Conservation (phyloP, 1,140 invertebrate species). For the Drosophila triauraria region DNA sequence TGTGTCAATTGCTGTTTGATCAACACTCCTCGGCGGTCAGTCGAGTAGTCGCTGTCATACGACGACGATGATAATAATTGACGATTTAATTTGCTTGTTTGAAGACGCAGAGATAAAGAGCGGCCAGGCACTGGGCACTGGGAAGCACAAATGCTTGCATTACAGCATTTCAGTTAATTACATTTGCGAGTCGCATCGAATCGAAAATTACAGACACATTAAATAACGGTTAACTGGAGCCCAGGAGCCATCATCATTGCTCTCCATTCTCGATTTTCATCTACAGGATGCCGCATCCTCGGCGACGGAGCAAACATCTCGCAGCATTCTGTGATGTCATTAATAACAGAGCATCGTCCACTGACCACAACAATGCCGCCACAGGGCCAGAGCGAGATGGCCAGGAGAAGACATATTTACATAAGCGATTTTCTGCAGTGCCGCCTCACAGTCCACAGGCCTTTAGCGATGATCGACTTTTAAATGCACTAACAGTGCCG, state of each 20-base stretch:
- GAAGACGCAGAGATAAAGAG: slow-evolving; percentile 47
- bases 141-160: slow-evolving; percentile 22
- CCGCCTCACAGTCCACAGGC: slow-evolving; percentile 34
- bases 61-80: slow-evolving; percentile 57
- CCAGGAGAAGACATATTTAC: slow-evolving; percentile 64
- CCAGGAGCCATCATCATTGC: slow-evolving; percentile 26
- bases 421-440: slow-evolving; percentile 78
- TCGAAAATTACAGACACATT: slow-evolving; percentile 78
- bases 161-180: slow-evolving; percentile 76
- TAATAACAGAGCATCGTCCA: slow-evolving; percentile 73
- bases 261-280: slow-evolving; percentile 1
- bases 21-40: slow-evolving; percentile 51
- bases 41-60: not conserved
- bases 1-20: slow-evolving; percentile 74
- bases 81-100: slow-evolving; percentile 78
- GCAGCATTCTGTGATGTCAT: slow-evolving; percentile 63
- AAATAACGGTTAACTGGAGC: slow-evolving; percentile 74
- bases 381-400: slow-evolving; percentile 10
- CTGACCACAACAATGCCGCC: slow-evolving; percentile 36
- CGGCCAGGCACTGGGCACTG: slow-evolving; percentile 16
- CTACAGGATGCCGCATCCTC: slow-evolving; percentile 6
- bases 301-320: slow-evolving; percentile 42
- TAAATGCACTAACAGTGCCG: slow-evolving; percentile 38
- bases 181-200: slow-evolving; percentile 67
- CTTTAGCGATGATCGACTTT: slow-evolving; percentile 23